phyloP scores from a whole-genome alignment of 1,140 invertebrate genomes.

The Portunus trituberculatus region DNA sequence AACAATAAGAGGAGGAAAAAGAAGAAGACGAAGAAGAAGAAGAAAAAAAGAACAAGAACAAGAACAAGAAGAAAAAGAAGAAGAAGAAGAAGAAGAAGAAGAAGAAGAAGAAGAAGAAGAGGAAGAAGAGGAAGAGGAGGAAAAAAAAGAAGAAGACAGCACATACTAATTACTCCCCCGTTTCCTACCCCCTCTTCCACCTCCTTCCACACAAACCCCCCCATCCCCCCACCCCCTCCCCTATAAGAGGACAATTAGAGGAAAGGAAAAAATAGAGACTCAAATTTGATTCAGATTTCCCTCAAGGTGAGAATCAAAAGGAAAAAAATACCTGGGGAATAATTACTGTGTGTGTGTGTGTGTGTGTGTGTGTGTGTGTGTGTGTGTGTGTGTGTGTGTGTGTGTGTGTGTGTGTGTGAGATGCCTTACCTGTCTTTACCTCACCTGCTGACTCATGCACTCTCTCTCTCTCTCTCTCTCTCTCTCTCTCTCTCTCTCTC shows the following conservation, averaged over 20 bases:
- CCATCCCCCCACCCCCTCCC: background rate
- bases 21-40: slow-evolving; percentile 1
- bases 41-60: background rate
- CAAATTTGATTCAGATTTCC: too few species aligned
- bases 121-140: background rate
- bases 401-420: slow-evolving; percentile 1
- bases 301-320: too few species aligned
- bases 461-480: too few species aligned
- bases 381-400: background rate
- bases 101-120: background rate
- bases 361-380: slow-evolving; percentile 14
- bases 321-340: background rate
- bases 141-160: background rate
- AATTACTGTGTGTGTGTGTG: background rate
- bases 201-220: background rate
- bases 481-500: too few species aligned
- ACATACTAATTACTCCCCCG: background rate
- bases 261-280: too few species aligned
- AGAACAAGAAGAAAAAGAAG: too few species aligned
- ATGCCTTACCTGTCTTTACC: background rate
- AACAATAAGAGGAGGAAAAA: background rate
- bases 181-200: background rate
- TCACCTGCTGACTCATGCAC: background rate
- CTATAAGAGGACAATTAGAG: background rate
- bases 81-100: background rate